Percentiles rank a stretch among this genome's conserved stretches.
phyloP scores from a whole-genome alignment of 2,888 invertebrate species.

The Heliconius sara region DNA sequence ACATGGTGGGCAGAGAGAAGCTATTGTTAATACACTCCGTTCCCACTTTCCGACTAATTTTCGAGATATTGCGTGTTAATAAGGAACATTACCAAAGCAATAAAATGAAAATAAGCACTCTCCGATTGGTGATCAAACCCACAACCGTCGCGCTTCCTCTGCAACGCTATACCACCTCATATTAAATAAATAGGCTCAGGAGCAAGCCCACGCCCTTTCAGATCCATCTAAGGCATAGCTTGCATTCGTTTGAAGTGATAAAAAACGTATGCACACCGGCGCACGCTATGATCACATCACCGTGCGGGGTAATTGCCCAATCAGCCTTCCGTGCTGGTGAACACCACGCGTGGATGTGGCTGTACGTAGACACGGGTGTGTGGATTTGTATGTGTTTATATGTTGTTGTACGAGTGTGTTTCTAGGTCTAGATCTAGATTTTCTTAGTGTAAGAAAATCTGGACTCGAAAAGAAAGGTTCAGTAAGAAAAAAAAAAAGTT shows the following conservation, averaged over 20 bases:
- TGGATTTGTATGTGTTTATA: neutral
- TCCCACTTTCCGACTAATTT: neutral
- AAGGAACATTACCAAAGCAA: neutral
- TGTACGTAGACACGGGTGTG: conserved; percentile 30
- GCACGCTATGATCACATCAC: conserved; percentile 63
- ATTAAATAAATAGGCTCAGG: neutral
- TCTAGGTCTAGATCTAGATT: neutral
- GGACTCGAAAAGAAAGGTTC: neutral
- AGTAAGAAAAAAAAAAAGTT: too few species aligned
- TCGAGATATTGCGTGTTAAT: neutral
- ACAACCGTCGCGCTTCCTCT: neutral
- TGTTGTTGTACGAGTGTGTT: neutral
- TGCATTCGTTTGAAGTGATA: conserved; percentile 45
- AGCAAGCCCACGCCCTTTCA: conserved; percentile 19
- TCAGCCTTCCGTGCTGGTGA: conserved; percentile 56
- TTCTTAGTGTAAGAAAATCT: neutral
- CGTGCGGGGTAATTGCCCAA: conserved; percentile 64
- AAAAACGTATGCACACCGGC: conserved; percentile 39
- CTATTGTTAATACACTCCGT: too few species aligned
- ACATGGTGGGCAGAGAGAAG: too few species aligned
- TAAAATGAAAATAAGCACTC: too few species aligned
- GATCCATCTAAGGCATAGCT: conserved; percentile 31
- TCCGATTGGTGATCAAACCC: neutral
- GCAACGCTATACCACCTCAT: neutral
- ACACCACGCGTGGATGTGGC: conserved; percentile 37